Percentiles rank a stretch among this genome's conserved stretches.
Conservation (phyloP, 2,888 invertebrate species). For the Fissipunctia ypsillon region DNA sequence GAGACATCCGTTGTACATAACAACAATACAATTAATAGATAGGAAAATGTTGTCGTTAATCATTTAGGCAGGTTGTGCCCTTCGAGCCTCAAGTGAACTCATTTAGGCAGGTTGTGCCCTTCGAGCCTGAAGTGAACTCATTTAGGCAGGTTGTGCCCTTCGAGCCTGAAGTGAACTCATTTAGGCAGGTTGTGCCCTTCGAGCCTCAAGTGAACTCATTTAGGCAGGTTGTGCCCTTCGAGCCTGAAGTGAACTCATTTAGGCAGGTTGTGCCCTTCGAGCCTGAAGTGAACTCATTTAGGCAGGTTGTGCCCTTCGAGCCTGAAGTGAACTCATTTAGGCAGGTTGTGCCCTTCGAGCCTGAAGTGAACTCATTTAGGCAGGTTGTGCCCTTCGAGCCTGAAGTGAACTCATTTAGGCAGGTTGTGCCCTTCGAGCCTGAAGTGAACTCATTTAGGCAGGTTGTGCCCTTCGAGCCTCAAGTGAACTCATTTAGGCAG, state of each 20-base stretch:
- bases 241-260: not conserved
- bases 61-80: not conserved
- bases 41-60: not conserved
- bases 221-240: slow-evolving; percentile 3
- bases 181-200: slow-evolving; percentile 3
- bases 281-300: not conserved
- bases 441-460: not conserved
- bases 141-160: slow-evolving; percentile 4
- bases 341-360: slow-evolving; percentile 4
- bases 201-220: not conserved
- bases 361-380: not conserved
- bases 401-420: not conserved
- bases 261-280: slow-evolving; percentile 4
- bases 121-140: not conserved
- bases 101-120: slow-evolving; percentile 5
- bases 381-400: slow-evolving; percentile 3
- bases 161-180: not conserved
- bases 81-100: not conserved
- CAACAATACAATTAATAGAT: not conserved
- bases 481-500: not conserved
- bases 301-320: slow-evolving; percentile 3
- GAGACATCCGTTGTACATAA: not conserved
- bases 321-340: not conserved
- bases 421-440: slow-evolving; percentile 4
- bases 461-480: slow-evolving; percentile 3